phyloP scores from a whole-genome alignment of 1,140 invertebrate genomes.

The Drosophila nasuta region DNA sequence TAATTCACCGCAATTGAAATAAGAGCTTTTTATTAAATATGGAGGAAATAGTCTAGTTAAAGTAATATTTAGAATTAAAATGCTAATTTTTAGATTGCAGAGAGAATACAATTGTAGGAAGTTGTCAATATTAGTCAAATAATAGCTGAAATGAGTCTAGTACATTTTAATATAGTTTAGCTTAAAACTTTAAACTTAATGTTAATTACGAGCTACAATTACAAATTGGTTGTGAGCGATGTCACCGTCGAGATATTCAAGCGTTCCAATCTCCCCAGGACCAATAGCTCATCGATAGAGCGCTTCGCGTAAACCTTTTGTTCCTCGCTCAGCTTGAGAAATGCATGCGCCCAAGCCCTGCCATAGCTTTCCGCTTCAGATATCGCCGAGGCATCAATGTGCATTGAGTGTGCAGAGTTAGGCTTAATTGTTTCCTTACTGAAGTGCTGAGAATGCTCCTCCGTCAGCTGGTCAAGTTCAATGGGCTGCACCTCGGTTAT shows the following conservation, averaged over 20 bases:
- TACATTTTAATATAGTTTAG: not conserved
- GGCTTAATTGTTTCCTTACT: conserved; percentile 25
- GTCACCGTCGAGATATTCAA: conserved; percentile 68
- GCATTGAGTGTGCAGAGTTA: not conserved
- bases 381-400: conserved; percentile 54
- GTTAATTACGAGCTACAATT: conserved; percentile 15
- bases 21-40: no score
- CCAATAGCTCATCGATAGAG: conserved; percentile 69
- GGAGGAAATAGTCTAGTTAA: no score
- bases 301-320: conserved; percentile 76
- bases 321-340: conserved; percentile 65
- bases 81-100: no score
- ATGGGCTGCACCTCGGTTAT: conserved; percentile 42
- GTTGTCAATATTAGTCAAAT: no score
- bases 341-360: conserved; percentile 69
- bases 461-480: conserved; percentile 43
- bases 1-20: no score
- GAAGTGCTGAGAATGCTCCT: conserved; percentile 31
- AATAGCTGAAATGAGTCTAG: no score
- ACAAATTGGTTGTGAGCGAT: conserved; percentile 64
- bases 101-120: not conserved
- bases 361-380: conserved; percentile 71
- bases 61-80: no score
- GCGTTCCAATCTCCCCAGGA: conserved; percentile 60
- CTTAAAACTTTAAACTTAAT: conserved; percentile 3